Base-by-base conservation (phyloP, 30 jellyfish, hydroid and myxozoan genomes). In the Nemopilema nomurai region DNA sequence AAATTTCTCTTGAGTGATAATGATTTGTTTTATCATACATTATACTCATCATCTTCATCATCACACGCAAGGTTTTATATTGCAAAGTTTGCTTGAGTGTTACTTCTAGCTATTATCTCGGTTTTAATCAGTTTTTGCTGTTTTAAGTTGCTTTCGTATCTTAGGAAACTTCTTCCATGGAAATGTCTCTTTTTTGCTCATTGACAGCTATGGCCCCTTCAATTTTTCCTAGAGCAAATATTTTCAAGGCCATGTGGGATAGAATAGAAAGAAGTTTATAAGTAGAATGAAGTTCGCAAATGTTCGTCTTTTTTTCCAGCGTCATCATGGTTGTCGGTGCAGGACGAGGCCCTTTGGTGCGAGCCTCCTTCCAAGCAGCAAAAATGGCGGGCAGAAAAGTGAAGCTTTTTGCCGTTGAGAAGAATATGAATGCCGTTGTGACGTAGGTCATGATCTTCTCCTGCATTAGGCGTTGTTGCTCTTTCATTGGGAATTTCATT, bases 321-420 rank as follows among this genome's bases (percentile, higher is more conserved):
- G 92, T 84, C 26, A 76, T 96, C 1, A 90, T 96, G 99, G 98
- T 96, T 21, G 98, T 96, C 66, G 99, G 99, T 33, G 98, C 98
- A 20, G 99, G 99, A 16, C 68, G 99, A 77, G 99, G 99, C n/a
- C 99, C 99, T 16, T 74, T 96, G 23, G 98, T 96, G 0, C 80
- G 97, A 71, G 95, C 97, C 28, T 83, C 97, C 30, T 49, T 90
- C 65, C 86, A 87, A 51, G 99, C 99, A 8, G 98, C 98, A 9
- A 87, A 71, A 67, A 96, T 88, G 57, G 97, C 97, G 18, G 71
- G 71, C 50, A 86, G 98, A 9, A 90, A 82, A 82, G 96, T 90
- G 26, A 90, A 90, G 69, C 74, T 96, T 92, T 90, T 86, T 64
- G 99, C 99, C 20, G 95, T 96, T 21, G 99, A 96, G 76, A 96